These are phyloP conservation scores for Nothoprocta pentlandii DNA, from an alignment of 2,113 vertebrate species.

Conservation along the genomic window DNA sequence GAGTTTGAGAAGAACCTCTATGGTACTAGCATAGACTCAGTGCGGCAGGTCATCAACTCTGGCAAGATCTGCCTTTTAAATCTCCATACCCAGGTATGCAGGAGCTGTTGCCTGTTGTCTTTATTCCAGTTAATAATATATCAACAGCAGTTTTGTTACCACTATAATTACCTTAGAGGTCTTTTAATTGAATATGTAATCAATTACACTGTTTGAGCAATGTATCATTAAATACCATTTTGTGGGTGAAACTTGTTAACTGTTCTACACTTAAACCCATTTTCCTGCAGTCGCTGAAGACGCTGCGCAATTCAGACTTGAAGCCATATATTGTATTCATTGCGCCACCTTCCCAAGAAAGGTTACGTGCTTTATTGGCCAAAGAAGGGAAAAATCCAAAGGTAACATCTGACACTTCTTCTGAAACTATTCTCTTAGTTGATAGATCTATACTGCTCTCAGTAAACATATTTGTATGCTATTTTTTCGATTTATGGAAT, in stretches of 20 bases:
- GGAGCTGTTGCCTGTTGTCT: not conserved
- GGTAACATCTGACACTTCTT: conserved; percentile 76
- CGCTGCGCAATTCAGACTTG: conserved; percentile 92
- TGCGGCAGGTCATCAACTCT: conserved; percentile 91
- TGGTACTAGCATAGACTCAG: conserved; percentile 93
- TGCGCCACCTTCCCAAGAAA: conserved; percentile 92
- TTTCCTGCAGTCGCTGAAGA: conserved; percentile 86
- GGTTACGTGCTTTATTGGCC: conserved; percentile 90
- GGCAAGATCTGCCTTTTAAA: conserved; percentile 94
- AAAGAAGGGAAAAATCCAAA: conserved; percentile 93
- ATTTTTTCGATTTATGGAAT: not conserved
- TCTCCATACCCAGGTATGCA: conserved; percentile 91
- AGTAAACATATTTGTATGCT: not conserved
- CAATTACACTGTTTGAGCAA: not conserved
- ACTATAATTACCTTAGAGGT: not conserved
- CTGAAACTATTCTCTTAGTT: not conserved
- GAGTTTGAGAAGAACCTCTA: conserved; percentile 96
- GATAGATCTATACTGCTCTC: not conserved
- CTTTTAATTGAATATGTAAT: not conserved
- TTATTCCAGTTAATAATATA: not conserved
- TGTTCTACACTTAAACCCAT: not conserved
- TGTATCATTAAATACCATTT: not conserved
- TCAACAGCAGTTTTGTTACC: not conserved
- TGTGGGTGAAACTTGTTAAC: not conserved
- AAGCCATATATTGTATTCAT: conserved; percentile 98